Conservation (phyloP, 2,797 vertebrate species). For the Sebastolobus altivelis region DNA sequence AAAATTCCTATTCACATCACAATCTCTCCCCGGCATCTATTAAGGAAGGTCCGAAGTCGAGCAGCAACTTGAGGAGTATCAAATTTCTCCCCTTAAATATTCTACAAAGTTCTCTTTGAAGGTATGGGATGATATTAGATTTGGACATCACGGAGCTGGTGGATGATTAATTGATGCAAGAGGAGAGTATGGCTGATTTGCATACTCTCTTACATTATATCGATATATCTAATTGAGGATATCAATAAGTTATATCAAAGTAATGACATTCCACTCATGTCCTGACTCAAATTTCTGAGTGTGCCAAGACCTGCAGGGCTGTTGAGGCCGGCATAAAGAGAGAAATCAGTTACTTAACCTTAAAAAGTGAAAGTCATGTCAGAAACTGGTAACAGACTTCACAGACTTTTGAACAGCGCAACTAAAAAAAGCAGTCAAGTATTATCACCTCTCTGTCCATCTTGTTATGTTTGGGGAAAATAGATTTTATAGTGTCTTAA, state of each 20-base stretch:
- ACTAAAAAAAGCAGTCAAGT: slow-evolving; percentile 16
- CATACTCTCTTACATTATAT: slow-evolving; percentile 20
- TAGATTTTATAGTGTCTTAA: background rate
- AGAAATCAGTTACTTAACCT: slow-evolving; percentile 6
- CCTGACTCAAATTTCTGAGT: slow-evolving; percentile 7
- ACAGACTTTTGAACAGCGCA: slow-evolving; percentile 6
- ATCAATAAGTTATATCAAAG: slow-evolving; percentile 52
- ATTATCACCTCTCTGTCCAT: background rate
- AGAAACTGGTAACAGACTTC: slow-evolving; percentile 26
- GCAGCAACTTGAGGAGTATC: background rate
- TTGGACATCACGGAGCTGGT: slow-evolving; percentile 56
- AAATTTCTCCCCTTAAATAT: slow-evolving; percentile 35
- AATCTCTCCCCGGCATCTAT: slow-evolving; percentile 2
- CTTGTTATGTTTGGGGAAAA: background rate
- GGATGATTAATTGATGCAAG: slow-evolving; percentile 71
- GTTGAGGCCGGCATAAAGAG: slow-evolving; percentile 9
- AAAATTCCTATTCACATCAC: slow-evolving; percentile 21
- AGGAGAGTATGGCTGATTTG: slow-evolving; percentile 28
- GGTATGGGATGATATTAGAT: slow-evolving; percentile 37
- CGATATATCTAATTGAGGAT: slow-evolving; percentile 32
- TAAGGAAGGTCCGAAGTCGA: slow-evolving; percentile 18
- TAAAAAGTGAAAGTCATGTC: slow-evolving; percentile 37
- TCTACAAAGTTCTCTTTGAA: slow-evolving; percentile 46
- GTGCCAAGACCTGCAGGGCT: slow-evolving; percentile 5
- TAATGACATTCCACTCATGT: slow-evolving; percentile 31